Percentiles rank a stretch among this genome's conserved stretches.
These are phyloP conservation scores for Stegastes partitus DNA, from an alignment of 2,113 vertebrate genomes.

Conservation along the genomic window DNA sequence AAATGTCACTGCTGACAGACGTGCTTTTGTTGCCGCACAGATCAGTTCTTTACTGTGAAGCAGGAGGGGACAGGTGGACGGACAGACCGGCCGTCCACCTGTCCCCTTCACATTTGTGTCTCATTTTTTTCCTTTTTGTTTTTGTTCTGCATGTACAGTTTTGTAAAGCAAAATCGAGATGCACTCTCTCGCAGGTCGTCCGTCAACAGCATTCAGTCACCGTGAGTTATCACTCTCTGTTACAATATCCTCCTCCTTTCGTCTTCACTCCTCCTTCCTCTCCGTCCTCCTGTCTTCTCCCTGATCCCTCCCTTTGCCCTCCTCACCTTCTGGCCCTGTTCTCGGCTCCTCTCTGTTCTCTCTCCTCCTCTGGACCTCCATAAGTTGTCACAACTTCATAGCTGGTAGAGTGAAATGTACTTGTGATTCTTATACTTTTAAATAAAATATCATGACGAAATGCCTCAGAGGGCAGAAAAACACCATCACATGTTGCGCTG, in stretches of 20 bases:
- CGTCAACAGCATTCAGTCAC: constrained; percentile 99
- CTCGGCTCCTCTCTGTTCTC: not conserved
- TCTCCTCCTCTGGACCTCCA: constrained; percentile 14
- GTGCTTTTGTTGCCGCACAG: constrained; percentile 55
- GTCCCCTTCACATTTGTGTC: constrained; percentile 77
- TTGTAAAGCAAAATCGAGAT: constrained; percentile 99
- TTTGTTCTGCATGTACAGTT: constrained; percentile 98
- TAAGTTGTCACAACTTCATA: constrained; percentile 11
- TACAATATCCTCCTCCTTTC: constrained; percentile 70
- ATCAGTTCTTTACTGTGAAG: constrained; percentile 57
- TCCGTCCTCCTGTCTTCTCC: not conserved
- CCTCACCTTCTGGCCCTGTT: not conserved
- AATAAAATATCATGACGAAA: not conserved
- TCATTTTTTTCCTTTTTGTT: constrained; percentile 88
- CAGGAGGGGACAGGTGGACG: constrained; percentile 60
- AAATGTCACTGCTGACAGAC: constrained; percentile 26
- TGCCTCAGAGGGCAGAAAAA: constrained; percentile 1
- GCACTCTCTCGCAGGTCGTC: constrained; percentile 98
- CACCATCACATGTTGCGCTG: not conserved
- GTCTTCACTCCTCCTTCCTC: not conserved
- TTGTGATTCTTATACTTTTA: not conserved
- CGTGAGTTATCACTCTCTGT: constrained; percentile 86
- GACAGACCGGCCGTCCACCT: constrained; percentile 53
- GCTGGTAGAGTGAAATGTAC: constrained; percentile 24
- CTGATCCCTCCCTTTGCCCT: not conserved